Conservation (phyloP, 2,888 invertebrate genomes). For the Dinocampus coccinellae region DNA sequence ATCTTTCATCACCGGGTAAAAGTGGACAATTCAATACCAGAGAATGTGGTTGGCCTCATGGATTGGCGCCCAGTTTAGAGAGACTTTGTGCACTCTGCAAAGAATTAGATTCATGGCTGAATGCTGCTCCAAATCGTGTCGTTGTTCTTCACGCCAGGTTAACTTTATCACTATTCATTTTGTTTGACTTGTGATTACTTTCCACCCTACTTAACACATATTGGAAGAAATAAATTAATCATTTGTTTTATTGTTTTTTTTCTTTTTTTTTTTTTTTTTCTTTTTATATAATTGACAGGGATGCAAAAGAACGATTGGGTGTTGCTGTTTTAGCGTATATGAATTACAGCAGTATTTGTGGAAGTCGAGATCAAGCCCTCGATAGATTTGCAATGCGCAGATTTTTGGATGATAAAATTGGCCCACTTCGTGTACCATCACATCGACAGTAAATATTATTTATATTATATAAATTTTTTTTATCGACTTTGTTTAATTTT, state of each 20-base stretch:
- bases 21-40: slow-evolving; percentile 71
- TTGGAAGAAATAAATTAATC: slow-evolving; percentile 4
- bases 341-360: slow-evolving; percentile 94
- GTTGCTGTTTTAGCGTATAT: slow-evolving; percentile 92
- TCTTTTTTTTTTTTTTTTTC: too few species aligned
- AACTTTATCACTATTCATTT: slow-evolving; percentile 51
- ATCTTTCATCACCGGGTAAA: slow-evolving; percentile 81
- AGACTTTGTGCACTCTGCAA: slow-evolving; percentile 92
- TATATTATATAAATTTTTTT: background rate
- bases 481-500: background rate
- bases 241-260: background rate
- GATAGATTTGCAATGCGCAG: slow-evolving; percentile 94
- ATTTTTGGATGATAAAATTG: slow-evolving; percentile 87
- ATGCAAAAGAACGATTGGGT: slow-evolving; percentile 87
- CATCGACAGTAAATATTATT: slow-evolving; percentile 75
- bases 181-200: slow-evolving; percentile 7
- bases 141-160: slow-evolving; percentile 90
- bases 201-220: background rate
- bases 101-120: slow-evolving; percentile 92
- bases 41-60: slow-evolving; percentile 88
- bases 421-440: slow-evolving; percentile 79
- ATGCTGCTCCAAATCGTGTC: slow-evolving; percentile 85
- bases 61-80: slow-evolving; percentile 90
- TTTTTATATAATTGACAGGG: slow-evolving; percentile 72
- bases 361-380: slow-evolving; percentile 82